Evolutionary conservation across 2,113 vertebrate species (phyloP).

Genomic region (Mobula birostris): DNA sequence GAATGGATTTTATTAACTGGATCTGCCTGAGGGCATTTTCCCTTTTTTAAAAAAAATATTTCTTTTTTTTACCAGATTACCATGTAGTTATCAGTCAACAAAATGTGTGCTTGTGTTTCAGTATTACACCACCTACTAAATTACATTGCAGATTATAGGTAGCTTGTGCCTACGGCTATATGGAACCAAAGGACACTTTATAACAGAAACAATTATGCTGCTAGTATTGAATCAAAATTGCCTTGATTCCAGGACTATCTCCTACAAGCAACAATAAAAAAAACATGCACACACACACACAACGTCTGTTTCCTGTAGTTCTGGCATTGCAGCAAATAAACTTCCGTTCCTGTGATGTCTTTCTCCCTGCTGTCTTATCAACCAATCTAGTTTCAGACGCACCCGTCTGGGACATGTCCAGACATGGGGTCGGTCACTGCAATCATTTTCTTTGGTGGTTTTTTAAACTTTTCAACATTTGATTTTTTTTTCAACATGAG

Average conservation of each 20-base stretch:
- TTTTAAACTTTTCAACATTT: neutral
- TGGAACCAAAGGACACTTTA: too few relatives aligned
- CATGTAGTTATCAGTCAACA: neutral
- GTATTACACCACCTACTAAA: neutral
- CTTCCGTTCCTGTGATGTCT: neutral
- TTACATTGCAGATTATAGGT: neutral
- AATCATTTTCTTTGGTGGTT: neutral
- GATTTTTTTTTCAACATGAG: neutral
- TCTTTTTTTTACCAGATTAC: neutral
- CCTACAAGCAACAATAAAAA: neutral
- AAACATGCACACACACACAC: neutral
- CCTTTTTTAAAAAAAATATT: slow-evolving; percentile 4
- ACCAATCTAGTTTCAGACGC: neutral
- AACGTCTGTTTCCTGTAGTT: neutral
- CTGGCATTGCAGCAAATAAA: neutral
- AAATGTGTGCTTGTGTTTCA: neutral
- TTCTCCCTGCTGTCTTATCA: neutral
- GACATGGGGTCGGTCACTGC: neutral
- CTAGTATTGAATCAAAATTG: neutral
- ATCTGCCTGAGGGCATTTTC: neutral
- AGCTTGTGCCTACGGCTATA: neutral
- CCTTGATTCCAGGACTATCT: too few relatives aligned
- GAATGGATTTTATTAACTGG: neutral
- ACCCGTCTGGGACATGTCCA: neutral
- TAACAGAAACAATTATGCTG: neutral